A percentile compares a stretch with the other conserved stretches of the same genome.
Conservation (phyloP, 1,140 invertebrate genomes). For the Leptopilina clavipes region DNA sequence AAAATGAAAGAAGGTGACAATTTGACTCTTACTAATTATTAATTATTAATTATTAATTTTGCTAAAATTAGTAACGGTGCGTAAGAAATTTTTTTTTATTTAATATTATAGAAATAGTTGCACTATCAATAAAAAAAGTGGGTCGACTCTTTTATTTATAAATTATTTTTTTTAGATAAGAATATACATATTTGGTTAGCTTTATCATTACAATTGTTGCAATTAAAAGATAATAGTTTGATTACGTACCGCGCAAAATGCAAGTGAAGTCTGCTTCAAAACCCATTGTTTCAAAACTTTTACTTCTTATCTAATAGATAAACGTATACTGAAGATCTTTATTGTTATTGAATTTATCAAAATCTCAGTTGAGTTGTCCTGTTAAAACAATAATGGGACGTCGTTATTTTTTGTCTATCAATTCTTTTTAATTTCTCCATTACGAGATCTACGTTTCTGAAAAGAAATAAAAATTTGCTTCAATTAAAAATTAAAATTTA, state of each 20-base stretch:
- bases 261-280: conserved; percentile 47
- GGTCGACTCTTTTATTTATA: conserved; percentile 6
- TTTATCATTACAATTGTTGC: conserved; percentile 3
- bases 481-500: no score
- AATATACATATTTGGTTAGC: conserved; percentile 2
- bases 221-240: conserved; percentile 29
- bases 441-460: conserved; percentile 40
- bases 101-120: no score
- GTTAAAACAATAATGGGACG: background rate
- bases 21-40: no score
- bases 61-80: no score
- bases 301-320: conserved; percentile 36
- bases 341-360: conserved; percentile 42
- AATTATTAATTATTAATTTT: no score
- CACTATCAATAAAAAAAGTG: background rate
- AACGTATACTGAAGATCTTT: conserved; percentile 20
- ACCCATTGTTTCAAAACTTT: conserved; percentile 46
- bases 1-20: no score
- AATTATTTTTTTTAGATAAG: conserved; percentile 14
- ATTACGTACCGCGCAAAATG: conserved; percentile 48
- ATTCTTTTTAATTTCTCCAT: background rate
- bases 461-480: conserved; percentile 8
- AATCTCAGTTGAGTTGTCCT: conserved; percentile 34
- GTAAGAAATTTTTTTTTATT: no score
- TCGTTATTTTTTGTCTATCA: background rate